Evolutionary conservation across 2,888 invertebrate species (phyloP), one percentile per base, ranked within the genome.

Genomic region (Graphium colonna): DNA sequence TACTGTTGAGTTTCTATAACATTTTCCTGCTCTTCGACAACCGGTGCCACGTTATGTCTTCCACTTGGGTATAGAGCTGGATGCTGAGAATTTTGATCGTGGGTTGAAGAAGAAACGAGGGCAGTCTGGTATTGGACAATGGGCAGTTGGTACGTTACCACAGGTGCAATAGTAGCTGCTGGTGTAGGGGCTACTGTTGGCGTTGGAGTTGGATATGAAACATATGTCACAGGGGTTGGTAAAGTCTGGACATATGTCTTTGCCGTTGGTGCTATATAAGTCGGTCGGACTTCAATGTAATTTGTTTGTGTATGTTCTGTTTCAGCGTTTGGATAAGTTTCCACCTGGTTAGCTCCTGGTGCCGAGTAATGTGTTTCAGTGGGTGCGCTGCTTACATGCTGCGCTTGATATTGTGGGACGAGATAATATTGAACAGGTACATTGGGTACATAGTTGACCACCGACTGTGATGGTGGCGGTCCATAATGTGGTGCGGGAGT

Each of bases 391-490:
- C 58, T 60, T 1, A 65, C 53, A 56, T 74, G 80, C 13, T 70
- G 76, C 1, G 71, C 79, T 33, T 72, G 75, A 53, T 82, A 82
- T 62, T 87, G 86, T 60, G 88, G 88, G 58, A 88, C 81, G 70
- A 88, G 69, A 71, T 85, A 87, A 64, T 88, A 77, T 65, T 87
- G 86, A 85, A 88, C 85, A 13, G 89, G 88, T 16, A 87, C 72
- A 56, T 86, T 89, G 1, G 88, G 82, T 18, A 84, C 59, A 60
- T 89, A 88, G n/a, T 86, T 82, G 8, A 84, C 77, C 78, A 82
- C 77, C 1, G 82, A 75, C 51, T 84, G 84, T 7, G 72, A 62
- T 15, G 72, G 55, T 0, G 67, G 56, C 2, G 71, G 56, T 17
- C 65, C 70, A 53, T 73, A 78, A 18, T 77, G 73, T 16, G 67